Evolutionary conservation across 1,140 invertebrate genomes (phyloP).

Genomic region (Euschistus heros): DNA sequence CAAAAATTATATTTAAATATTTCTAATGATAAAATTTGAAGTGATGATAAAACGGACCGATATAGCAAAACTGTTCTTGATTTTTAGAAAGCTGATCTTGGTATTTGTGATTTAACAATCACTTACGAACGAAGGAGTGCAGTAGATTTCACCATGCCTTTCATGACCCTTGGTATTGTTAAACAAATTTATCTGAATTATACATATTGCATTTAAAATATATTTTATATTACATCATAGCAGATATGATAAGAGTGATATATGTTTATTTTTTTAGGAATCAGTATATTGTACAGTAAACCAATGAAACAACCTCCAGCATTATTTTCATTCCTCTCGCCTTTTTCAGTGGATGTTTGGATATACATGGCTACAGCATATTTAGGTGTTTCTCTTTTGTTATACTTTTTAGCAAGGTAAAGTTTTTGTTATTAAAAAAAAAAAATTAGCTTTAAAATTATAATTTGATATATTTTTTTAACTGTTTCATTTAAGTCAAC

Average conservation of each 20-base stretch:
- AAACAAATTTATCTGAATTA: neutral
- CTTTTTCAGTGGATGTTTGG: slow-evolving; percentile 84
- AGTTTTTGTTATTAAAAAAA: no score
- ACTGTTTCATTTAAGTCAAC: no score
- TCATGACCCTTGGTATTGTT: slow-evolving; percentile 66
- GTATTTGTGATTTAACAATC: slow-evolving; percentile 85
- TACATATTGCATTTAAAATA: neutral
- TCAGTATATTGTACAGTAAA: slow-evolving; percentile 68
- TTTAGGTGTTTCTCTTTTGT: slow-evolving; percentile 67
- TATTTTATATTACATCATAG: neutral
- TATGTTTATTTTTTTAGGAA: slow-evolving; percentile 42
- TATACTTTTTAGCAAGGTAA: slow-evolving; percentile 71
- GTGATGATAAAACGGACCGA: neutral
- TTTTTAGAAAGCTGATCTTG: slow-evolving; percentile 78
- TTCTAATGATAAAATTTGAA: neutral
- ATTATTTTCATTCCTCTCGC: slow-evolving; percentile 76
- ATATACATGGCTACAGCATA: slow-evolving; percentile 82
- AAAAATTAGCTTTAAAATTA: no score
- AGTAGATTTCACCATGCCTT: slow-evolving; percentile 84
- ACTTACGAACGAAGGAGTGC: slow-evolving; percentile 69
- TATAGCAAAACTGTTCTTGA: slow-evolving; percentile 9
- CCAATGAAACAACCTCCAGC: slow-evolving; percentile 55
- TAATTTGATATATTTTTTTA: no score
- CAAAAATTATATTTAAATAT: slow-evolving; percentile 41
- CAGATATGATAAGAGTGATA: neutral